Evolutionary conservation across 2,797 vertebrate genomes (phyloP).

Genomic region (Tragopan temminckii): DNA sequence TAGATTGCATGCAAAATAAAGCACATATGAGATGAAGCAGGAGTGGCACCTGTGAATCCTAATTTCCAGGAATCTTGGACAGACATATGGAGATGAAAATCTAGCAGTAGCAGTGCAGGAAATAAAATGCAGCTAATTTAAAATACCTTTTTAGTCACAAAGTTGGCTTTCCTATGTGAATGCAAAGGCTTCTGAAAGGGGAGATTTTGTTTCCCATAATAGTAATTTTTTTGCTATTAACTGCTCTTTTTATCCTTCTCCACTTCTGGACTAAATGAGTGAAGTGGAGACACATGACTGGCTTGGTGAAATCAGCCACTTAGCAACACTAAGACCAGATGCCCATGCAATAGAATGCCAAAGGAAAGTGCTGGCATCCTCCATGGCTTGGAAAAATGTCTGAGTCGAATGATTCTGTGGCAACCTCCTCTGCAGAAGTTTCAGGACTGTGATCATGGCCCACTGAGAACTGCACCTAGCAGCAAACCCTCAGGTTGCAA

Average conservation of each 20-base stretch:
- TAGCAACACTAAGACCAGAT: conserved; percentile 80
- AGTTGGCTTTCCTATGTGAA: conserved; percentile 7
- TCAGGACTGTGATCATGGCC: not conserved
- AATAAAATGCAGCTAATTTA: conserved; percentile 65
- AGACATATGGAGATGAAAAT: not conserved
- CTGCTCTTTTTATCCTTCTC: conserved; percentile 1
- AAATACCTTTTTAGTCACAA: conserved; percentile 49
- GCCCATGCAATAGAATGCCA: conserved; percentile 77
- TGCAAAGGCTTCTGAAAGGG: conserved; percentile 32
- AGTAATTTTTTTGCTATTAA: conserved; percentile 47
- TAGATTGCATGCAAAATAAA: not conserved
- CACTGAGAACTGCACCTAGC: not conserved
- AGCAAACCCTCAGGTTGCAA: not conserved
- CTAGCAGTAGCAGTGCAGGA: not conserved
- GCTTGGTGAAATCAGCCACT: conserved; percentile 77
- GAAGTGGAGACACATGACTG: conserved; percentile 71
- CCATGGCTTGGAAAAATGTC: conserved; percentile 63
- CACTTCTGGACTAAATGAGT: conserved; percentile 67
- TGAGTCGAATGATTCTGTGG: conserved; percentile 36
- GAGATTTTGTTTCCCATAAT: conserved; percentile 32
- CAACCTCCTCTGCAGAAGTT: conserved; percentile 58
- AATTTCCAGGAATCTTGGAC: conserved; percentile 32
- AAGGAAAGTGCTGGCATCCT: conserved; percentile 59
- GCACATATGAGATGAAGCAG: not conserved
- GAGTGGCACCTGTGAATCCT: not conserved